Conservation (phyloP, 2,113 vertebrate genomes). For the Anser cygnoides region DNA sequence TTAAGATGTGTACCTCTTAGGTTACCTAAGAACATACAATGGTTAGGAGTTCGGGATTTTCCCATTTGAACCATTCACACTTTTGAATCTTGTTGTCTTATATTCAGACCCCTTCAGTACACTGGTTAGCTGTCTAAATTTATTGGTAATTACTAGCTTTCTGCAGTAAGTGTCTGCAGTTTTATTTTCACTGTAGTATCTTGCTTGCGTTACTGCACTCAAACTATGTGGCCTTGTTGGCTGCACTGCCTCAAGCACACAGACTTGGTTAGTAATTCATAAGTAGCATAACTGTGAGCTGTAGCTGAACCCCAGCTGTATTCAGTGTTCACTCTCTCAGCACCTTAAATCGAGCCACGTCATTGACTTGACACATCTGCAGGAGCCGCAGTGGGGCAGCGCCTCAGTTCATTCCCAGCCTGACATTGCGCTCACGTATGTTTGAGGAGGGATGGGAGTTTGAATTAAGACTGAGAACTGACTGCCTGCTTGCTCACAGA, state of each 20-base stretch:
- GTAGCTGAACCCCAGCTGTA: neutral
- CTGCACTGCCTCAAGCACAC: neutral
- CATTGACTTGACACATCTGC: neutral
- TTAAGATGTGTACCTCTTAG: neutral
- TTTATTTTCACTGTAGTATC: neutral
- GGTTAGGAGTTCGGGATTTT: neutral
- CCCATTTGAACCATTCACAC: neutral
- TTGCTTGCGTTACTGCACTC: neutral
- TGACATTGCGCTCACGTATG: neutral
- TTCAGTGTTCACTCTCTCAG: neutral
- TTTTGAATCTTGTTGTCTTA: neutral
- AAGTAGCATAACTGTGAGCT: neutral
- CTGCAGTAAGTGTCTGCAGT: neutral
- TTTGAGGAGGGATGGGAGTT: neutral
- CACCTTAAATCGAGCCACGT: neutral
- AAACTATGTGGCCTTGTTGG: neutral
- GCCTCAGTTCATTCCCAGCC: neutral
- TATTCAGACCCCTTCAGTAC: neutral
- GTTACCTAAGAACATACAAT: neutral
- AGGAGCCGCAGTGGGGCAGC: neutral
- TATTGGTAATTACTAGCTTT: neutral
- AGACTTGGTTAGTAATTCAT: neutral
- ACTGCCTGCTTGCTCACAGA: neutral
- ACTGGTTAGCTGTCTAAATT: neutral
- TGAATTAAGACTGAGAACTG: neutral